Conservation (phyloP, 2,113 vertebrate species). For the Sarotherodon lohbergeri region DNA sequence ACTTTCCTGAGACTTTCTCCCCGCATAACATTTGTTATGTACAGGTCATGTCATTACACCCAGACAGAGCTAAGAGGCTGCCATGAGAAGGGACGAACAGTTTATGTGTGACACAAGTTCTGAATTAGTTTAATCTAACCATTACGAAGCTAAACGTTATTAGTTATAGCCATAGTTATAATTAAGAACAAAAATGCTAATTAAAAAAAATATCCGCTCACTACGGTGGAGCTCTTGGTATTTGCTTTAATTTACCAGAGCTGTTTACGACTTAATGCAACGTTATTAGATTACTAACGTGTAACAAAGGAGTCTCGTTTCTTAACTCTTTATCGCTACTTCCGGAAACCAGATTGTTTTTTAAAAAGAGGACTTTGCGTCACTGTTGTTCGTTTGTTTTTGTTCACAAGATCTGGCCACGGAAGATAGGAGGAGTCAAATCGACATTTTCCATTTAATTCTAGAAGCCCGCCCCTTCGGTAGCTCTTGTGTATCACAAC, state of each 20-base stretch:
- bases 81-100: not conserved
- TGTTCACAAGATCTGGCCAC: accelerated
- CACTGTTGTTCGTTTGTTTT: conserved; percentile 1
- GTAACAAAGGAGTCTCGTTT: not conserved
- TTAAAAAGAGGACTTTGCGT: not conserved
- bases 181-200: not conserved
- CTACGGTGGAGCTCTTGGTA: not conserved
- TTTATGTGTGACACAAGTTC: not conserved
- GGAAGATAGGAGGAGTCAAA: not conserved
- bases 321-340: not conserved
- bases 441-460: accelerated
- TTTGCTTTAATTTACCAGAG: not conserved
- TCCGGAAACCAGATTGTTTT: conserved; percentile 25
- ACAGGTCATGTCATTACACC: not conserved
- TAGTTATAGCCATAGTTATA: not conserved
- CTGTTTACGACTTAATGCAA: not conserved
- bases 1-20: not conserved
- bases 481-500: accelerated
- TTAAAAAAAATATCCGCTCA: not conserved
- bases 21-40: not conserved
- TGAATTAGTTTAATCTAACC: not conserved
- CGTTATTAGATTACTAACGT: not conserved
- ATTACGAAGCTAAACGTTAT: not conserved
- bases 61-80: not conserved
- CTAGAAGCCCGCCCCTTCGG: not conserved